Evolutionary conservation across 2,797 vertebrate species (phyloP), one percentile per base, ranked within the genome.

Genomic region (Myotis pilosus): DNA sequence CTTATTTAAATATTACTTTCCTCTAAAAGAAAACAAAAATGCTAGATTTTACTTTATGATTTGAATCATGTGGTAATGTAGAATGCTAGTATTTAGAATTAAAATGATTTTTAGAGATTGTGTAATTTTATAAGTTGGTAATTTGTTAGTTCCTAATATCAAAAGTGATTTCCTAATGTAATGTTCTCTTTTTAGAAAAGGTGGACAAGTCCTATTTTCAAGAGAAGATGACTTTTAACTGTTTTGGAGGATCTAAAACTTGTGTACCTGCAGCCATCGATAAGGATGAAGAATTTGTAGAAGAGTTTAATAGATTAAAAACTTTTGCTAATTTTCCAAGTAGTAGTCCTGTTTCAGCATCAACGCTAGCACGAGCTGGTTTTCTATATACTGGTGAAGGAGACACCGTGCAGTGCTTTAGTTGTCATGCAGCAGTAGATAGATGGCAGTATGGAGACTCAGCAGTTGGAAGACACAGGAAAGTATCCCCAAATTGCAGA

Each of bases 401-500:
- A 6, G 99, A 99, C 96, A 98, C 97, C 0, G 99, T 99, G n/a
- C 92, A 98, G 89, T 99, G 99, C 97, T 99, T 99, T 97, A 99
- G 99, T 96, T 99, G 99, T 97, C 96, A 96, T 11, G 97, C 95
- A 11, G 98, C 97, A n/a, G 44, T 99, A 84, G 99, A 99, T 97
- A 98, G 99, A 97, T 99, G 99, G 99, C 87, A 95, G 1, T 97
- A 78, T 5, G 99, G 98, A 60, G 99, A 99, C 95, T 97, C 97
- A 10, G 99, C 99, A 36, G 87, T 99, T 71, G 98, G 98, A 95
- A 99, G 98, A 71, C 99, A 99, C 92, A 98, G 97, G 62, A 97
- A 98, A 94, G 98, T 99, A 97, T 99, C 99, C n/a, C 99, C 99
- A 33, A 76, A 93, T 22, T 99, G 99, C 98, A 98, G 0, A 60